These are phyloP conservation scores for Oscheius myriophilus DNA, from an alignment of 2,888 invertebrate species.

Conservation along the genomic window DNA sequence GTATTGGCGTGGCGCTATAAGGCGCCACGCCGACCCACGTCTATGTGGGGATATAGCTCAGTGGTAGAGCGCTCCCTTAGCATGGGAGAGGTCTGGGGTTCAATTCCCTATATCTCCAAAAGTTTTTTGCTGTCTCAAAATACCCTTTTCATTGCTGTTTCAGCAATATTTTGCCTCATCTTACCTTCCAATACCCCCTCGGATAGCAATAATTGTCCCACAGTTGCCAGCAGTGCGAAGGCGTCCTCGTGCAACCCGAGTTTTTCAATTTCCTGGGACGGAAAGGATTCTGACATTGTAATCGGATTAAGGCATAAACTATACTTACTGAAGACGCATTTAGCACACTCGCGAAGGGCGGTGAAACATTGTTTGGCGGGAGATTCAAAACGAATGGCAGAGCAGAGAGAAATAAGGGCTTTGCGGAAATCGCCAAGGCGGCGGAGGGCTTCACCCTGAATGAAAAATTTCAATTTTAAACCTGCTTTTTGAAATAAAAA, in stretches of 20 bases:
- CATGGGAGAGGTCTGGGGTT: slow-evolving; percentile 50
- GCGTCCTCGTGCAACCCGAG: slow-evolving; percentile 36
- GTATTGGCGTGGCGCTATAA: too few species aligned
- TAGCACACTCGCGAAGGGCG: slow-evolving; percentile 2
- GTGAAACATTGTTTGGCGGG: slow-evolving; percentile 15
- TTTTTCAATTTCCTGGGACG: slow-evolving; percentile 32
- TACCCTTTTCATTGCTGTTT: too few species aligned
- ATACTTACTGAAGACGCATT: slow-evolving; percentile 4
- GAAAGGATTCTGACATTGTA: slow-evolving; percentile 31
- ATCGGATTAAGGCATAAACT: not conserved
- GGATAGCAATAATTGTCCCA: slow-evolving; percentile 37
- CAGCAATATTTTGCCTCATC: too few species aligned
- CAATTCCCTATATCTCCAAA: slow-evolving; percentile 42
- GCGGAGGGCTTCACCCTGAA: slow-evolving; percentile 19
- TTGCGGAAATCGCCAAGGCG: not conserved
- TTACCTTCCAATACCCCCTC: slow-evolving; percentile 28
- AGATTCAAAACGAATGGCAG: slow-evolving; percentile 10
- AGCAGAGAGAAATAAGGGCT: slow-evolving; percentile 13
- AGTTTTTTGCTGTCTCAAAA: not conserved
- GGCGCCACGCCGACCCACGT: too few species aligned
- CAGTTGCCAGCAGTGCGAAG: slow-evolving; percentile 35
- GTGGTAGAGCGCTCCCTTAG: slow-evolving; percentile 54
- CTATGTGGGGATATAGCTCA: slow-evolving; percentile 44
- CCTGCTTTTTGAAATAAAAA: not conserved
- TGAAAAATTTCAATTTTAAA: not conserved